phyloP scores from a whole-genome alignment of 2,797 vertebrate species.

The Syngnathus acus region DNA sequence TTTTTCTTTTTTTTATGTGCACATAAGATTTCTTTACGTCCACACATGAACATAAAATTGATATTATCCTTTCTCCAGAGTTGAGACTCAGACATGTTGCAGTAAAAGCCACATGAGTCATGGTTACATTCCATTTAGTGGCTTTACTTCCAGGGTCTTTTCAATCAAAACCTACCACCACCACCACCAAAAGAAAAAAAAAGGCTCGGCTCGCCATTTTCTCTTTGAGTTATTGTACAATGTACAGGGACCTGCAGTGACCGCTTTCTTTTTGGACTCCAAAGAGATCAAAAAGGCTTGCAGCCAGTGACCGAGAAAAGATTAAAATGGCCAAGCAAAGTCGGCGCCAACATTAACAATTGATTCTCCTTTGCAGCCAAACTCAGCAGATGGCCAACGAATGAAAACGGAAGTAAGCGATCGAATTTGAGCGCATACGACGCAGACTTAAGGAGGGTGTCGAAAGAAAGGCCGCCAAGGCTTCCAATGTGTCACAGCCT shows the following conservation, averaged over 20 bases:
- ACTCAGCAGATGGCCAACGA: conserved; percentile 59
- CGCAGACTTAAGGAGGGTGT: conserved; percentile 39
- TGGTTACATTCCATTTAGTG: conserved; percentile 1
- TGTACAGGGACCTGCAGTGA: background rate
- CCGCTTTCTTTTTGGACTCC: background rate
- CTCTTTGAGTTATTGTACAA: background rate
- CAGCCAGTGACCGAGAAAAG: conserved; percentile 13
- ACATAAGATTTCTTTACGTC: background rate
- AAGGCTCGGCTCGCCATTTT: background rate
- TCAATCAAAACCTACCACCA: background rate
- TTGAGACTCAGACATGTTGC: background rate
- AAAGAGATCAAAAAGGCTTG: conserved; percentile 21
- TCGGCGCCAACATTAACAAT: conserved; percentile 49
- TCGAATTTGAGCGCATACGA: conserved; percentile 31
- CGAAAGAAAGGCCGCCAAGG: conserved; percentile 12
- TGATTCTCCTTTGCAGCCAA: conserved; percentile 49
- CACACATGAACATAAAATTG: background rate
- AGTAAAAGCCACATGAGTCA: conserved; percentile 10
- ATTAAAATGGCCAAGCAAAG: conserved; percentile 8
- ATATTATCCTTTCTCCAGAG: background rate
- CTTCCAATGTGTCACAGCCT: conserved; percentile 39
- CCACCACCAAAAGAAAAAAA: background rate
- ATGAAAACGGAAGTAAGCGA: conserved; percentile 50
- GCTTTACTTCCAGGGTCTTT: background rate
- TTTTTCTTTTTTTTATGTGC: too few species aligned